Evolutionary conservation across 2,113 vertebrate genomes (phyloP).

Genomic region (Vulpes lagopus): DNA sequence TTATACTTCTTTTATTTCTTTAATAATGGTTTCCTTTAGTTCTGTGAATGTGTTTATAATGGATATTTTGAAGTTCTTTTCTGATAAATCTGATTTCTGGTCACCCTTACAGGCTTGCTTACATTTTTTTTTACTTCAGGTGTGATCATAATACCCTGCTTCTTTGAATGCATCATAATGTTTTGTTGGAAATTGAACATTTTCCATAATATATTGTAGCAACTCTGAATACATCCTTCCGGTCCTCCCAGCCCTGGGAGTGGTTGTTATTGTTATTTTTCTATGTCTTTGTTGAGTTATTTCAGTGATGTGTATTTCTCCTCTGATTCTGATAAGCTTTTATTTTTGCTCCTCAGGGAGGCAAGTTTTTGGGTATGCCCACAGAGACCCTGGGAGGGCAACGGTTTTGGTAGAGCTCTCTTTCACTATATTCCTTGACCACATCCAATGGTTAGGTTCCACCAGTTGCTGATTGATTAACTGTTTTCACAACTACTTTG

Average conservation of each 20-base stretch:
- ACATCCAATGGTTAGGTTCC: not conserved
- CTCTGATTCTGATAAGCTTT: not conserved
- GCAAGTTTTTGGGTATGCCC: not conserved
- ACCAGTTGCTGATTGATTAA: not conserved
- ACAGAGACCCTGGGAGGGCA: not conserved
- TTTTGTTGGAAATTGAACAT: not conserved
- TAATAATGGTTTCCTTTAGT: not conserved
- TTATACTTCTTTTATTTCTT: not conserved
- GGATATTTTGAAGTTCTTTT: not conserved
- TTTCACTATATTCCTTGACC: not conserved
- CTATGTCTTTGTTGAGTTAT: not conserved
- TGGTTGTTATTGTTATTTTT: not conserved
- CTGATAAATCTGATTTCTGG: not conserved
- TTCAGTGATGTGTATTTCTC: not conserved
- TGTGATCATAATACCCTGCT: not conserved
- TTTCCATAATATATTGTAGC: not conserved
- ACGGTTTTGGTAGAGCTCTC: not conserved
- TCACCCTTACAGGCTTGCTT: not conserved
- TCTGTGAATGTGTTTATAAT: not conserved
- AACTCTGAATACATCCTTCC: not conserved
- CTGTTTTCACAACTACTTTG: not conserved
- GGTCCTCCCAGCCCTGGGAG: fast-evolving
- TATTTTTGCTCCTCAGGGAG: not conserved
- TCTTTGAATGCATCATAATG: no score
- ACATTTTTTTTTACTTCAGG: not conserved